Evolutionary conservation across 2,113 vertebrate species (phyloP).

Genomic region (Columba livia): DNA sequence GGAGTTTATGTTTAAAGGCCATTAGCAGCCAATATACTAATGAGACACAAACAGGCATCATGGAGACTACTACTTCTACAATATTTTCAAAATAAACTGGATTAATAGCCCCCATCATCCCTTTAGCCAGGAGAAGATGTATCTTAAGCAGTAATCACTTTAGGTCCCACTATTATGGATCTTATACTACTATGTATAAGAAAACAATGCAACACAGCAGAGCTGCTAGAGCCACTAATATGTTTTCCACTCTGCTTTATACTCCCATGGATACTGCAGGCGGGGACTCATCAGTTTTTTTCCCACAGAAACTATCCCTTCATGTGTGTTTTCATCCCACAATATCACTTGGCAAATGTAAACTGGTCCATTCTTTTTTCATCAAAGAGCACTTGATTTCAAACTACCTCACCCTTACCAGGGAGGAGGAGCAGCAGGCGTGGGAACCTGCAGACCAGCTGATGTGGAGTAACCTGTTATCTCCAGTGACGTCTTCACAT

Average conservation of each 20-base stretch:
- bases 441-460: neutral
- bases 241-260: neutral
- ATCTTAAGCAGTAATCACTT: neutral
- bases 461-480: neutral
- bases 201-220: neutral
- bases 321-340: neutral
- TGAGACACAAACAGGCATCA: neutral
- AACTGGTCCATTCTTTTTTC: neutral
- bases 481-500: neutral
- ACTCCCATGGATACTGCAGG: neutral
- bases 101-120: neutral
- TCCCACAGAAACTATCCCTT: neutral
- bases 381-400: neutral
- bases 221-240: neutral
- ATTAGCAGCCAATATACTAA: neutral
- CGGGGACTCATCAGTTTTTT: neutral
- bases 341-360: neutral
- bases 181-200: too few relatives aligned
- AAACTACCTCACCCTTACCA: neutral
- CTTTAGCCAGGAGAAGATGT: neutral
- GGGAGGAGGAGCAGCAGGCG: neutral
- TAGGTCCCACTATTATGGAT: neutral
- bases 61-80: neutral
- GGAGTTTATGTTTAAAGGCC: neutral
- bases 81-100: neutral